Evolutionary conservation across 64 coral and sea anemone species (phyloP).

Genomic region (Trachythela sp.): DNA sequence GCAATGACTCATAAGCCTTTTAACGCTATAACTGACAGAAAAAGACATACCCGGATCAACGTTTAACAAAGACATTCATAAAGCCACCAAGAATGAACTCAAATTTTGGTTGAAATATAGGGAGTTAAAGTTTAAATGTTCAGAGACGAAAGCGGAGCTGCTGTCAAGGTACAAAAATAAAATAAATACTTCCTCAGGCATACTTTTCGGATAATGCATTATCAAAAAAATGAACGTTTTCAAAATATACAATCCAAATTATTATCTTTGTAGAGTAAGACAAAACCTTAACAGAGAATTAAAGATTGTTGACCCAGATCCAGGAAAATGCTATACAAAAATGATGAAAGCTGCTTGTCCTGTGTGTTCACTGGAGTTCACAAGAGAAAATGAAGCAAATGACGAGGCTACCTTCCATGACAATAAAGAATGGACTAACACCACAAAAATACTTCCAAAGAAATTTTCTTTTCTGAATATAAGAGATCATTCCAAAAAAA

Average conservation of each 20-base stretch:
- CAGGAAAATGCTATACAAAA: constrained; percentile 34
- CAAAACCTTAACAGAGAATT: constrained; percentile 37
- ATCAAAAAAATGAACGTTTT: not conserved
- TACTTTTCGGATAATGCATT: too few relatives aligned
- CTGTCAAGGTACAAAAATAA: constrained; percentile 1
- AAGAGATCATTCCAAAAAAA: constrained; percentile 31
- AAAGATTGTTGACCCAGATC: constrained; percentile 20
- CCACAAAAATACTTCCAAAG: constrained; percentile 42
- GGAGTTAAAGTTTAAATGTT: not conserved
- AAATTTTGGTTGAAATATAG: constrained; percentile 27
- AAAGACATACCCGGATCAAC: not conserved
- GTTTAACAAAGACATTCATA: not conserved
- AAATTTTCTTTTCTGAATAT: constrained; percentile 45
- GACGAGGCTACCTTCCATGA: not conserved
- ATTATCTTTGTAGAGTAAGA: constrained; percentile 27
- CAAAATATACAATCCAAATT: not conserved
- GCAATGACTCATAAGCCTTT: not conserved
- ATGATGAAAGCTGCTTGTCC: not conserved
- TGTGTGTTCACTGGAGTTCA: not conserved
- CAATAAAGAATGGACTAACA: constrained; percentile 23
- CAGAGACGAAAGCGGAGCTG: constrained; percentile 46
- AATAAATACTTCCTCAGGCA: not conserved
- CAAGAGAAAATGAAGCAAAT: not conserved
- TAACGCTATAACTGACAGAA: not conserved
- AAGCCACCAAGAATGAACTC: constrained; percentile 35